Conservation (phyloP, 2,797 vertebrate species). For the Silurus lanzhouensis region DNA sequence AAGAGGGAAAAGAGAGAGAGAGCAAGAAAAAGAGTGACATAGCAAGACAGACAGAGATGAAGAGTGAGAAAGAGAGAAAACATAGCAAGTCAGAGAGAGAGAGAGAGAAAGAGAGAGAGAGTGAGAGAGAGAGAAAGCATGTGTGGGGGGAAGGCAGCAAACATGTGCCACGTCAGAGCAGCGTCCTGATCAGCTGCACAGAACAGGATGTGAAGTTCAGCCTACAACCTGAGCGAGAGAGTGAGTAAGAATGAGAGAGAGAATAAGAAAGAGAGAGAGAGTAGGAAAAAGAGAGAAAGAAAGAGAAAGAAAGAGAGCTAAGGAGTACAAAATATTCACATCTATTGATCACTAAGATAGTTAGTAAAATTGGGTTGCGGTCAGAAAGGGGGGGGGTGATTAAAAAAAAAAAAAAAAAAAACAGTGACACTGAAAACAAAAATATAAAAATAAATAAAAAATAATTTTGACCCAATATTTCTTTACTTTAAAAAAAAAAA, state of each 20-base stretch:
- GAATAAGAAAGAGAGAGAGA: constrained; percentile 5
- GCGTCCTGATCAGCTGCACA: constrained; percentile 43
- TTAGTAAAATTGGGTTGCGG: too few species aligned
- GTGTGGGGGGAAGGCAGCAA: neutral
- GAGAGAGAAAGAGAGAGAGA: neutral
- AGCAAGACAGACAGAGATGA: neutral
- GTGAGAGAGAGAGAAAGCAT: neutral
- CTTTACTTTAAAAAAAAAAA: too few species aligned
- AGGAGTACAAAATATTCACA: neutral
- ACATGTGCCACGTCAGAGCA: constrained; percentile 52
- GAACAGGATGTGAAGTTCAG: constrained; percentile 25
- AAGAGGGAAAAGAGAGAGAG: neutral
- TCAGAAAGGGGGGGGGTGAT: too few species aligned
- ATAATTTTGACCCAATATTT: too few species aligned
- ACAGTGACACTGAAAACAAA: too few species aligned
- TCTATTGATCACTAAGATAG: too few species aligned
- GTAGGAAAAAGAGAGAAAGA: constrained; percentile 21
- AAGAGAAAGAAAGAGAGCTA: neutral
- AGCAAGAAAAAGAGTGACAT: neutral
- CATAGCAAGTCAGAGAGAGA: neutral
- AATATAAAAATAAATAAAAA: too few species aligned
- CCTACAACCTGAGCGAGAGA: constrained; percentile 6
- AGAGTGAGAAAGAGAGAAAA: neutral
- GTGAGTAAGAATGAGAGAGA: neutral
- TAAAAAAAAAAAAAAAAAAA: too few species aligned